A percentile compares a stretch with the other conserved stretches of the same genome.
Evolutionary conservation across 2,888 invertebrate genomes (phyloP).

Genomic region (Nymphalis polychloros): DNA sequence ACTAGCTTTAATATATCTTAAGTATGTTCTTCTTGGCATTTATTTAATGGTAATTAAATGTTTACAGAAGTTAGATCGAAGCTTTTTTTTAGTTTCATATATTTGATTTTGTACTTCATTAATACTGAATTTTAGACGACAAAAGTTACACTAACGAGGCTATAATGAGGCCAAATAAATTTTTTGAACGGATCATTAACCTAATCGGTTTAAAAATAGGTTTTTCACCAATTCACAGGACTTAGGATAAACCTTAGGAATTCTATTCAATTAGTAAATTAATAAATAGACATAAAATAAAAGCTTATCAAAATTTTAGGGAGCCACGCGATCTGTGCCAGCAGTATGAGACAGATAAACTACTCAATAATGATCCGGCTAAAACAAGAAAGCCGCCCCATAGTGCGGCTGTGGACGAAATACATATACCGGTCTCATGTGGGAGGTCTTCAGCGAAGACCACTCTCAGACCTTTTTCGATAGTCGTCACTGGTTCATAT

Average conservation of each 20-base stretch:
- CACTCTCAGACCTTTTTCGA: slow-evolving; percentile 85
- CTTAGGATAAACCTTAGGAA: not conserved
- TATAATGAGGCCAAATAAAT: too few relatives aligned
- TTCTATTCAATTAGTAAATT: not conserved
- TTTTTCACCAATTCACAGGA: too few relatives aligned
- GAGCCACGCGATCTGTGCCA: slow-evolving; percentile 69
- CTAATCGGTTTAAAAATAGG: too few relatives aligned
- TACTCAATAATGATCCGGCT: slow-evolving; percentile 81
- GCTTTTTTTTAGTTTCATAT: too few relatives aligned
- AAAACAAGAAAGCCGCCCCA: slow-evolving; percentile 83
- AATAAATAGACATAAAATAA: slow-evolving; percentile 1
- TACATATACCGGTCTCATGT: slow-evolving; percentile 78
- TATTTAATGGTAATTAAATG: not conserved
- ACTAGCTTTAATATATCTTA: not conserved
- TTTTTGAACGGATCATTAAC: too few relatives aligned
- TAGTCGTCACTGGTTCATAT: slow-evolving; percentile 81
- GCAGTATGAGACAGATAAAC: slow-evolving; percentile 65
- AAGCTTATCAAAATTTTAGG: slow-evolving; percentile 56
- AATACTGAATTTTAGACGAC: too few relatives aligned
- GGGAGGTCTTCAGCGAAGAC: slow-evolving; percentile 86
- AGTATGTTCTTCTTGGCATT: not conserved
- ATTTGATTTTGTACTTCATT: too few relatives aligned
- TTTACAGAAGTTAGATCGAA: too few relatives aligned
- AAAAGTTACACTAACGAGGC: too few relatives aligned
- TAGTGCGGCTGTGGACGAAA: slow-evolving; percentile 84